Evolutionary conservation across 2,888 invertebrate genomes (phyloP).

Genomic region (Rutpela maculata): DNA sequence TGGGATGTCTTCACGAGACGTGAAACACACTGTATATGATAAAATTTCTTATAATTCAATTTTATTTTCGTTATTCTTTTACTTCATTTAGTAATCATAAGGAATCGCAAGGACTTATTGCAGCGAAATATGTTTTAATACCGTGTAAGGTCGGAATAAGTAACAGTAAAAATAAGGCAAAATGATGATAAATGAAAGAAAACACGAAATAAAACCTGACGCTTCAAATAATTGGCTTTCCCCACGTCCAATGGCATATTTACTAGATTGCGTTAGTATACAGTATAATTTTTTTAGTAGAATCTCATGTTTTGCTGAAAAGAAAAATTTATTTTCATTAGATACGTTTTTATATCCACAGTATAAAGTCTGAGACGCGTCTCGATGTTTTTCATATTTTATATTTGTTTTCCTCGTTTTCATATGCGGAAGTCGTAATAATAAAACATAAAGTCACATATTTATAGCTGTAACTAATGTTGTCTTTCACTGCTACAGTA

Average conservation of each 20-base stretch:
- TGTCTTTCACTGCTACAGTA: background rate
- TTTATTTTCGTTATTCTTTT: no score
- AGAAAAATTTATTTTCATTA: constrained; percentile 1
- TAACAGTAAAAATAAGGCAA: background rate
- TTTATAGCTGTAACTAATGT: background rate
- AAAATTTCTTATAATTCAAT: no score
- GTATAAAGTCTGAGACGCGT: background rate
- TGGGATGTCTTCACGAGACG: no score
- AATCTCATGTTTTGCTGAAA: no score
- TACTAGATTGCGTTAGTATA: background rate
- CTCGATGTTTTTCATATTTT: background rate
- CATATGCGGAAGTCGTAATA: constrained; percentile 1
- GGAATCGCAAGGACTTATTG: no score
- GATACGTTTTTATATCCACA: background rate
- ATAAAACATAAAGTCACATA: constrained; percentile 6
- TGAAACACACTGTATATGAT: no score
- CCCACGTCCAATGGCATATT: background rate
- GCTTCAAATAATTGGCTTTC: background rate
- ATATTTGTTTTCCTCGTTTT: constrained; percentile 3
- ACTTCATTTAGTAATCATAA: no score
- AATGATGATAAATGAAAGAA: background rate
- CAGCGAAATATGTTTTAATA: no score
- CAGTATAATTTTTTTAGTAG: background rate
- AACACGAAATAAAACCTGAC: background rate
- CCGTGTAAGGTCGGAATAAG: no score